Evolutionary conservation across 2,797 vertebrate genomes (phyloP).

Genomic region (Ceryle rudis): DNA sequence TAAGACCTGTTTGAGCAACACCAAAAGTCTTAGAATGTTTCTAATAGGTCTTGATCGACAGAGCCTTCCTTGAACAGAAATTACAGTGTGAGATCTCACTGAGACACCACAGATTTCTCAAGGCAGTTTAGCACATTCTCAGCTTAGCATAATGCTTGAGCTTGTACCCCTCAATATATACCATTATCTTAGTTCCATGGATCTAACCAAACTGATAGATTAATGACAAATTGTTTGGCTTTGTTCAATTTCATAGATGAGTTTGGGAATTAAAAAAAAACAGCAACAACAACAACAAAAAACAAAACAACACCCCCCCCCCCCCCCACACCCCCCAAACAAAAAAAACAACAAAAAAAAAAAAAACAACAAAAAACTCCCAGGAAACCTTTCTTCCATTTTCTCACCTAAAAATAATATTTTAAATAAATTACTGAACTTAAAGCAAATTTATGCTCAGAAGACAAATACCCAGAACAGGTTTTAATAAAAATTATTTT

Average conservation of each 20-base stretch:
- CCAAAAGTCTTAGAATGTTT: not conserved
- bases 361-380: too few species aligned
- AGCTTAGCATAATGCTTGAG: not conserved
- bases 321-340: too few species aligned
- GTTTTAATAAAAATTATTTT: too few species aligned
- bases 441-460: too few species aligned
- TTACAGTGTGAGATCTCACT: not conserved
- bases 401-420: too few species aligned
- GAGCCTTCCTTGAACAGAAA: not conserved
- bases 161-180: not conserved
- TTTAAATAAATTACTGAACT: too few species aligned
- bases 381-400: too few species aligned
- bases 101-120: conserved; percentile 2
- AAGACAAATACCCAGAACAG: too few species aligned
- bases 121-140: not conserved
- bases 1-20: not conserved
- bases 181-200: not conserved
- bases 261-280: not conserved
- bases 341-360: not conserved
- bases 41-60: not conserved
- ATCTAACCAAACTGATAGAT: conserved; percentile 13
- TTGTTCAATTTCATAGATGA: conserved; percentile 8
- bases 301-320: too few species aligned
- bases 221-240: conserved; percentile 46
- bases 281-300: too few species aligned